phyloP scores from a whole-genome alignment of 2,113 vertebrate species.

The Scytalopus superciliaris region DNA sequence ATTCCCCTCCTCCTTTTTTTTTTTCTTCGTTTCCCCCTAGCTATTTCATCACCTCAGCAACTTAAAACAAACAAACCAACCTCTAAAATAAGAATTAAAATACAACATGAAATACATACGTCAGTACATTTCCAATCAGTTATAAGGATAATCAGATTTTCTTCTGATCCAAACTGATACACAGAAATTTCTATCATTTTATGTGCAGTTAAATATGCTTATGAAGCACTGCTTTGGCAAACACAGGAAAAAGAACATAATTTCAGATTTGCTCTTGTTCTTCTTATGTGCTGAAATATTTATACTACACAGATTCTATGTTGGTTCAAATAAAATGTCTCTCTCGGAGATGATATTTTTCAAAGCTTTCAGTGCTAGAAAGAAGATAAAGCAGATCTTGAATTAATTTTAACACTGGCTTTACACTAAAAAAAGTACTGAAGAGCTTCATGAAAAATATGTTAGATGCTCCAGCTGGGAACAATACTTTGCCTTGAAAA shows the following conservation, averaged over 20 bases:
- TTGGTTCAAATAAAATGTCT: conserved; percentile 2
- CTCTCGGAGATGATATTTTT: background rate
- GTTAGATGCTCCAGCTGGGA: background rate
- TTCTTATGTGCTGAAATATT: conserved; percentile 37
- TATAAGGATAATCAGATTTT: background rate
- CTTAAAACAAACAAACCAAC: background rate
- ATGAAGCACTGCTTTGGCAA: background rate
- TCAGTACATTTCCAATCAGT: background rate
- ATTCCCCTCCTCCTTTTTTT: background rate
- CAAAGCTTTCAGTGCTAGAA: background rate
- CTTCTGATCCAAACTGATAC: background rate
- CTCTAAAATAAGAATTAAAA: background rate
- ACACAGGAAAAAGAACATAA: background rate
- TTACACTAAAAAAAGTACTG: conserved; percentile 1
- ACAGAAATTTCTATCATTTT: background rate
- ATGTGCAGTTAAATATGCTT: background rate
- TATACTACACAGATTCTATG: conserved; percentile 8
- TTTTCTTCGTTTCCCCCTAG: background rate
- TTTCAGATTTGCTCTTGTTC: conserved; percentile 17
- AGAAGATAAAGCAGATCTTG: background rate
- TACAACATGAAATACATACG: background rate
- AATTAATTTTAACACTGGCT: conserved; percentile 40
- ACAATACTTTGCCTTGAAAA: background rate
- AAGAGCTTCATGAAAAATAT: background rate
- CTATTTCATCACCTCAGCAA: background rate